Evolutionary conservation across 1,140 invertebrate genomes (phyloP).

Genomic region (Pachyrhynchus sulphureomaculatus): DNA sequence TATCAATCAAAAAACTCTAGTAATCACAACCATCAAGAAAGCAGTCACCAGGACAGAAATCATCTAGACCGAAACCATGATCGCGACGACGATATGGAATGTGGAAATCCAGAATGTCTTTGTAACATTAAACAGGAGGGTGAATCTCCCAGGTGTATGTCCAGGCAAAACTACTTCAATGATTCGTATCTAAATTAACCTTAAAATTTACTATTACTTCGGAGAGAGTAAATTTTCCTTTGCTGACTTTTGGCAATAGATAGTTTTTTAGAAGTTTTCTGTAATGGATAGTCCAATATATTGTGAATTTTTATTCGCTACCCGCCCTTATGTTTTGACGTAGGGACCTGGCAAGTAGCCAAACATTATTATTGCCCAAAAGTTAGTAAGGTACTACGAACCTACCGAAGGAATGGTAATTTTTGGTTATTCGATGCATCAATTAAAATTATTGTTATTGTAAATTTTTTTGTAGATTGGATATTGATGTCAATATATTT

Average conservation of each 20-base stretch:
- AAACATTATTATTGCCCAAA: neutral
- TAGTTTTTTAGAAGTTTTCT: neutral
- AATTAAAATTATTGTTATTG: neutral
- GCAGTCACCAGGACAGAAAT: neutral
- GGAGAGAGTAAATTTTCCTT: neutral
- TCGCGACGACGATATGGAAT: conserved; percentile 17
- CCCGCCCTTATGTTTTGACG: no score
- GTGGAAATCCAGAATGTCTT: conserved; percentile 27
- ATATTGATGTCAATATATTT: neutral
- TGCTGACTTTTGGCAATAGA: neutral
- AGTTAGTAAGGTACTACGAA: no score
- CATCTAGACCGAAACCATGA: neutral
- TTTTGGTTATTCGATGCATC: no score
- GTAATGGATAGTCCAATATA: no score
- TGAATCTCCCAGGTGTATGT: conserved; percentile 4
- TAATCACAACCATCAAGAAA: neutral
- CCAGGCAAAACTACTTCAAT: conserved; percentile 12
- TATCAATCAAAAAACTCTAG: neutral
- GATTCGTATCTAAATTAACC: conserved; percentile 15
- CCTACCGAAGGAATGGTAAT: no score
- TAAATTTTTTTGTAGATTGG: neutral
- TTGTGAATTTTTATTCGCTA: no score
- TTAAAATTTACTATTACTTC: neutral
- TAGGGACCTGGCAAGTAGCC: neutral
- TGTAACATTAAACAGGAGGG: conserved; percentile 22